Conservation (phyloP, 1,140 invertebrate genomes). For the Drosophila elegans region DNA sequence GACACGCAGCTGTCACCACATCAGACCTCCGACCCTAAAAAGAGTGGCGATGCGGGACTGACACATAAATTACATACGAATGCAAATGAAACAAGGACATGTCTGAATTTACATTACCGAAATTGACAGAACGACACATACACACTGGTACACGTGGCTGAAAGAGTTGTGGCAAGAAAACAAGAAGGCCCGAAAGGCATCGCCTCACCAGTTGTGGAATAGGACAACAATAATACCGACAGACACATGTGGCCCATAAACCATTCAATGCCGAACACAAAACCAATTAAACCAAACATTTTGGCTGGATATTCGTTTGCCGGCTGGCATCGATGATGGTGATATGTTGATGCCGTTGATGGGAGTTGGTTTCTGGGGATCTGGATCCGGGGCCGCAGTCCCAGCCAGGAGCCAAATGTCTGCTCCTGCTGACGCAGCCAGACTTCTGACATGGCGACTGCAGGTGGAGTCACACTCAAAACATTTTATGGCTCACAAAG, state of each 20-base stretch:
- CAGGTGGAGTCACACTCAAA: slow-evolving; percentile 35
- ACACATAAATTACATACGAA: slow-evolving; percentile 53
- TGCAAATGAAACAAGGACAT: slow-evolving; percentile 61
- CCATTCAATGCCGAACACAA: slow-evolving; percentile 72
- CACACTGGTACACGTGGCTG: slow-evolving; percentile 7
- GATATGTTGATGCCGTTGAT: slow-evolving; percentile 34
- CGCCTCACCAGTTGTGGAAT: slow-evolving; percentile 10
- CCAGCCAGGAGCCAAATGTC: slow-evolving; percentile 32
- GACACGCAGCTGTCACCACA: slow-evolving; percentile 30
- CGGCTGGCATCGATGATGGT: slow-evolving; percentile 53
- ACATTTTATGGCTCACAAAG: slow-evolving; percentile 20
- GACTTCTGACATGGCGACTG: slow-evolving; percentile 46
- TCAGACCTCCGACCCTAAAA: slow-evolving; percentile 22
- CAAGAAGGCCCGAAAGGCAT: slow-evolving; percentile 7
- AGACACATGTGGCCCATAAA: slow-evolving; percentile 49
- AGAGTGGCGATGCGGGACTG: slow-evolving; percentile 6
- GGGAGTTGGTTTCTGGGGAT: slow-evolving; percentile 14
- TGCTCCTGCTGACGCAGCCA: slow-evolving; percentile 46
- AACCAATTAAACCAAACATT: slow-evolving; percentile 83
- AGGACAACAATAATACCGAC: slow-evolving; percentile 35
- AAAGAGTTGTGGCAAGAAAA: slow-evolving; percentile 49
- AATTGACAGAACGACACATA: slow-evolving; percentile 53
- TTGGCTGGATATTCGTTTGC: slow-evolving; percentile 61
- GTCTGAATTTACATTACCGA: slow-evolving; percentile 62
- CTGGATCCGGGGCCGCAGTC: slow-evolving; percentile 8